Evolutionary conservation across 2,888 invertebrate genomes (phyloP), one percentile per base, ranked within the genome.

Genomic region (Cryptosula pallasiana): DNA sequence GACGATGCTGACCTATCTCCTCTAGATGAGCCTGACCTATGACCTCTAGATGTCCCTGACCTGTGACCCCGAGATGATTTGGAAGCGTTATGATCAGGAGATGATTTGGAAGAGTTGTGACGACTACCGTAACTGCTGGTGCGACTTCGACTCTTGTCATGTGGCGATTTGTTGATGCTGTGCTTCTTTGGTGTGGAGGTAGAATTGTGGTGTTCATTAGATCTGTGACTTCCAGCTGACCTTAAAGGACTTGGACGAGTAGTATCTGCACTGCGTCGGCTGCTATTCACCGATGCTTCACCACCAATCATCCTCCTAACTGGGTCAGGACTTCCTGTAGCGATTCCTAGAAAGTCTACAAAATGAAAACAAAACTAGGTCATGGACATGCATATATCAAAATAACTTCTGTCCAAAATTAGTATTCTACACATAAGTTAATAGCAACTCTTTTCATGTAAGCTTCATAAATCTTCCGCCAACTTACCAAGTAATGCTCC

Each of bases 121-220:
- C 20, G 45, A 45, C 45, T 5, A 45, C 9, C 20, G 5, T 5
- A 5, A 25, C 63, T 32, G 9, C 29, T 29, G 29, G 25, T 63
- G 3, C 25, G 25, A 32, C 27, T 20, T 27, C 34, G 63, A 23
- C 20, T 25, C 5, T 57, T 16, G 5, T 57, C 57, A n/a, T 34
- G 27, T 32, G 34, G 63, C 9, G 63, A 63, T 16, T n/a, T 27
- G 63, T 63, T 63, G 13, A 63, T 32, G n/a, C 63, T 63, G 29
- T 2, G 3, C 32, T 63, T 63, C 32, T 63, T 63, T 63, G 63
- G 63, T 63, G 63, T 63, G 63, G 63, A 63, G 34, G 63, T 63
- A 63, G 32, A 63, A 32, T 63, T 63, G n/a, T 63, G 63, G n/a
- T 63, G 29, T 13, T 63, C 63, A 16, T 23, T 57, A 25, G 57